Conservation (phyloP, 2,797 vertebrate species). For the Agapornis canus region DNA sequence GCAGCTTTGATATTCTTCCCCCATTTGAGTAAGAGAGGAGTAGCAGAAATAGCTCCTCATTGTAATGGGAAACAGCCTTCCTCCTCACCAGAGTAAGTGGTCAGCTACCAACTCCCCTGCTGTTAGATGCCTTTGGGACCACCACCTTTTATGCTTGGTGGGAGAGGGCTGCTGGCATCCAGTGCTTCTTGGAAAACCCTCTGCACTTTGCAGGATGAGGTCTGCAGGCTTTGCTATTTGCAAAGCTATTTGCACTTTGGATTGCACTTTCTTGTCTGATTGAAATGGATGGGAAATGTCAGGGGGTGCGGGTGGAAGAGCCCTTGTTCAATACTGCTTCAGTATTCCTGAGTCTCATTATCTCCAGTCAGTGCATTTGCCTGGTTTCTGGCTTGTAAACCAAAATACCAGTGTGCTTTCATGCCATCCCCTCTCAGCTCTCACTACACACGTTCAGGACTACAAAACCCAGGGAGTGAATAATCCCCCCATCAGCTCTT, state of each 20-base stretch:
- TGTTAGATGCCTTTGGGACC: not conserved
- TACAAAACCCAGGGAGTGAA: not conserved
- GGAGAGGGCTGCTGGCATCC: not conserved
- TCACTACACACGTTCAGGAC: accelerated
- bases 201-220: not conserved
- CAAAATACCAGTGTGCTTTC: not conserved
- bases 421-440: not conserved
- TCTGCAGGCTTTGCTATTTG: not conserved
- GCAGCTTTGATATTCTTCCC: not conserved
- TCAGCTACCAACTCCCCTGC: not conserved
- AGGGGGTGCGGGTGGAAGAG: not conserved
- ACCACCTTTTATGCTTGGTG: not conserved
- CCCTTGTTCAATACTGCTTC: not conserved
- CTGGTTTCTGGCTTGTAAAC: not conserved
- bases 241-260: not conserved
- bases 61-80: not conserved
- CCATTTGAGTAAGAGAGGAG: not conserved
- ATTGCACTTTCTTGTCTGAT: not conserved
- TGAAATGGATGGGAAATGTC: not conserved
- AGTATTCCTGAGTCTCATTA: not conserved
- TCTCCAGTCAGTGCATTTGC: not conserved
- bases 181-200: accelerated
- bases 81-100: not conserved
- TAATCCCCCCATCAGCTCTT: not conserved
- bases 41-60: not conserved